These are phyloP conservation scores for Scopus umbretta DNA, from an alignment of 2,113 vertebrate genomes.

Conservation along the genomic window DNA sequence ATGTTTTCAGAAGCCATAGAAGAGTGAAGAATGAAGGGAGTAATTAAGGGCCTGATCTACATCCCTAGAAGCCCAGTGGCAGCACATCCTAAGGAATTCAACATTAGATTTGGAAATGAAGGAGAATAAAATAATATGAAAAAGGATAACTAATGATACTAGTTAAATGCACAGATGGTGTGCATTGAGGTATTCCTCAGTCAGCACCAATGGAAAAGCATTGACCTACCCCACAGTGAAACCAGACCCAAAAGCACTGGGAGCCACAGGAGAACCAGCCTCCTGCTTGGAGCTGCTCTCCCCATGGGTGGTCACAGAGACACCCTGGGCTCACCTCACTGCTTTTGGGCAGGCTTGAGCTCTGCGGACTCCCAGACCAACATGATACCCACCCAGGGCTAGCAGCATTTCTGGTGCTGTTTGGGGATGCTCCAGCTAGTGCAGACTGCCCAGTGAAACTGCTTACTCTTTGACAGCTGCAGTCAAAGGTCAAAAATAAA, in stretches of 20 bases:
- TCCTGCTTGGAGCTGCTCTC: background rate
- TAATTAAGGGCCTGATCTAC: background rate
- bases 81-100: background rate
- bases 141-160: background rate
- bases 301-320: rapidly evolving
- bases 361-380: background rate
- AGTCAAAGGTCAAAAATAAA: background rate
- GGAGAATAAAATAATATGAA: background rate
- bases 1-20: background rate
- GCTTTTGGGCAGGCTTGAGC: background rate
- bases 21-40: background rate
- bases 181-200: background rate
- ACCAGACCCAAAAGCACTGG: background rate
- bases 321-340: background rate
- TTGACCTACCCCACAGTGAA: background rate
- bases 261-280: background rate
- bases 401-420: background rate
- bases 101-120: background rate
- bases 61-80: background rate
- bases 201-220: background rate
- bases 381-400: background rate
- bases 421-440: background rate
- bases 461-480: background rate
- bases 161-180: background rate
- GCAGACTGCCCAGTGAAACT: background rate